Conservation (phyloP, 1,140 invertebrate genomes). For the Eriocheir sinensis region DNA sequence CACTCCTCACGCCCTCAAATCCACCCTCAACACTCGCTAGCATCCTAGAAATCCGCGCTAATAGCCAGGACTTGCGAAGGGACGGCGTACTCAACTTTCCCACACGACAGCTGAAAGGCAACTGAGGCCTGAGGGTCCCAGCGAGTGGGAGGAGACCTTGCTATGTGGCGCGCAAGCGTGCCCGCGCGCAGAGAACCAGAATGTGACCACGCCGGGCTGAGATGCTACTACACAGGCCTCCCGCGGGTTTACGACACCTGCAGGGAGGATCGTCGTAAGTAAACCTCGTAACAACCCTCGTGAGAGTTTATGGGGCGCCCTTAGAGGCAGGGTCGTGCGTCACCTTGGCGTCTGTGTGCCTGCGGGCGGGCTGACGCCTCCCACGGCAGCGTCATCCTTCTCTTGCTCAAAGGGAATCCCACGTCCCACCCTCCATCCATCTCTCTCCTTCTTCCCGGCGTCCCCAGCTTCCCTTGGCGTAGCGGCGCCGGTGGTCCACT, state of each 20-base stretch:
- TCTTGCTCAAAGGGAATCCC: neutral
- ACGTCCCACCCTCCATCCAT: too few relatives aligned
- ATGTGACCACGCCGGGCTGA: neutral
- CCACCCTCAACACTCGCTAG: neutral
- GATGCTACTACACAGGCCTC: neutral
- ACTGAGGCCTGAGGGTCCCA: neutral
- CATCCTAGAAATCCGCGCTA: neutral
- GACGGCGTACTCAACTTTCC: neutral
- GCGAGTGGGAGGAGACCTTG: neutral
- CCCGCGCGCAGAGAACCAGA: neutral
- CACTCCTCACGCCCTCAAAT: neutral
- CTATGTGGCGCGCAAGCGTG: neutral
- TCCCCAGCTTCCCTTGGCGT: neutral
- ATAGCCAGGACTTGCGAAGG: neutral
- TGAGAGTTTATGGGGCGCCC: neutral
- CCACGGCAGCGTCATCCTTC: neutral
- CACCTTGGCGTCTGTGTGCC: neutral
- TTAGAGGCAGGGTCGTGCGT: neutral
- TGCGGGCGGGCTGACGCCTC: neutral
- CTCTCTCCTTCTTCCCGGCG: neutral
- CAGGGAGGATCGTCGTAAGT: neutral
- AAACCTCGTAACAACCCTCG: neutral
- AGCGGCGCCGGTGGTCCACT: neutral
- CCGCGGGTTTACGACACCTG: neutral
- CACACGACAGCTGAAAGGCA: neutral